Conservation (phyloP, 2,888 invertebrate genomes). For the Parochlus steinenii region DNA sequence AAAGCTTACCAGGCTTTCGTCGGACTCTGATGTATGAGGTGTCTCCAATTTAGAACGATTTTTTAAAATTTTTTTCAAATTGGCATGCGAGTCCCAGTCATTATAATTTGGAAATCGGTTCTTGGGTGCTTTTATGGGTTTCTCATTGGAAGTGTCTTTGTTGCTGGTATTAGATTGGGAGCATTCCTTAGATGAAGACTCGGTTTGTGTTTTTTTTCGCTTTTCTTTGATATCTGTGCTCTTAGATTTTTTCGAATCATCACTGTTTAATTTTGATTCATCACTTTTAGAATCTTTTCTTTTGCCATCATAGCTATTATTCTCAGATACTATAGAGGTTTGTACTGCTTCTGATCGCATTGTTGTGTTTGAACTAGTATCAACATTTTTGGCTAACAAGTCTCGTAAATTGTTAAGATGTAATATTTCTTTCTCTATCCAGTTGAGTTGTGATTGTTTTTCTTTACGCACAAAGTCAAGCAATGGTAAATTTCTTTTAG, state of each 20-base stretch:
- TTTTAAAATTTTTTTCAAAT: constrained; percentile 5
- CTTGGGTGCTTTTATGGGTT: too few species aligned
- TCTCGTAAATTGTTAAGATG: constrained; percentile 10
- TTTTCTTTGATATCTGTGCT: not conserved
- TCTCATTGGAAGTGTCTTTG: too few species aligned
- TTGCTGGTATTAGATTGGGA: too few species aligned
- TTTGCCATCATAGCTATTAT: too few species aligned
- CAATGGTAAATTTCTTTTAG: too few species aligned
- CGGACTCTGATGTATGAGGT: not conserved
- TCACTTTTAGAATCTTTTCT: too few species aligned
- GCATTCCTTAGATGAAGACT: not conserved
- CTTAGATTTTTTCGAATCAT: too few species aligned
- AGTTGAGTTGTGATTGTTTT: constrained; percentile 9
- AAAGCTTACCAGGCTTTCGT: constrained; percentile 10
- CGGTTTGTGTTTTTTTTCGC: not conserved
- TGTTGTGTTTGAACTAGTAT: too few species aligned
- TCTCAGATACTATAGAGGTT: constrained; percentile 6
- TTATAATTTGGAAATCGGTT: too few species aligned
- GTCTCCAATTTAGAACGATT: constrained; percentile 10
- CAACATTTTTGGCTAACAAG: constrained; percentile 7
- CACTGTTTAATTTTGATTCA: too few species aligned
- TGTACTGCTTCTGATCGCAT: constrained; percentile 2
- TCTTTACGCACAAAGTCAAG: constrained; percentile 9
- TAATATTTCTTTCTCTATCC: constrained; percentile 11
- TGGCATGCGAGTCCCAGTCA: constrained; percentile 8